These are phyloP conservation scores for Eospalax fontanierii DNA, from an alignment of 2,797 vertebrate genomes.

Conservation along the genomic window DNA sequence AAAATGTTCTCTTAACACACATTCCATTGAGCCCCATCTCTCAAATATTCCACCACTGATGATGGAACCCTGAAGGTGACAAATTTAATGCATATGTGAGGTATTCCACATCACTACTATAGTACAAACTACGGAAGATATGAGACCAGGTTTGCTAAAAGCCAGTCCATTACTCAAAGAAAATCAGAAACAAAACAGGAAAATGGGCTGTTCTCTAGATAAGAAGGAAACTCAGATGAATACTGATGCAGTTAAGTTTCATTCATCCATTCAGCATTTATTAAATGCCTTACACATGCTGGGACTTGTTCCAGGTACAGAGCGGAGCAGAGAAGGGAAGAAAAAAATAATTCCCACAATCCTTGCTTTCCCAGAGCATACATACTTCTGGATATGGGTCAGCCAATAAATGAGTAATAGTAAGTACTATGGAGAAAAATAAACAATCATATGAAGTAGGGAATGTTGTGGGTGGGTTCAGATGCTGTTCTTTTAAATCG, in stretches of 20 bases:
- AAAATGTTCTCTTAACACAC: not conserved
- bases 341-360: not conserved
- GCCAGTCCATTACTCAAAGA: not conserved
- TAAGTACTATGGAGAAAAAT: not conserved
- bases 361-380: not conserved
- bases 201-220: not conserved
- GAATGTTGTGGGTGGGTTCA: not conserved
- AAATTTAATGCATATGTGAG: not conserved
- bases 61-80: not conserved
- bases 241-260: not conserved
- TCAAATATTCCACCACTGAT: not conserved
- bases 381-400: not conserved
- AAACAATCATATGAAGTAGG: not conserved
- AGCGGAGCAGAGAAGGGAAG: constrained; percentile 10
- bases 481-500: not conserved
- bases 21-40: not conserved
- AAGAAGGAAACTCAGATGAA: constrained; percentile 10
- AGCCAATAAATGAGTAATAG: constrained; percentile 41
- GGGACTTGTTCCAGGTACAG: not conserved
- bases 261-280: not conserved
- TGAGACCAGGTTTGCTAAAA: not conserved
- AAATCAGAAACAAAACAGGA: not conserved
- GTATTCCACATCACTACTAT: not conserved
- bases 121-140: not conserved
- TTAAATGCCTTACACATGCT: not conserved